Conservation (phyloP, 2,797 vertebrate species). For the Coccyzus lansbergi region DNA sequence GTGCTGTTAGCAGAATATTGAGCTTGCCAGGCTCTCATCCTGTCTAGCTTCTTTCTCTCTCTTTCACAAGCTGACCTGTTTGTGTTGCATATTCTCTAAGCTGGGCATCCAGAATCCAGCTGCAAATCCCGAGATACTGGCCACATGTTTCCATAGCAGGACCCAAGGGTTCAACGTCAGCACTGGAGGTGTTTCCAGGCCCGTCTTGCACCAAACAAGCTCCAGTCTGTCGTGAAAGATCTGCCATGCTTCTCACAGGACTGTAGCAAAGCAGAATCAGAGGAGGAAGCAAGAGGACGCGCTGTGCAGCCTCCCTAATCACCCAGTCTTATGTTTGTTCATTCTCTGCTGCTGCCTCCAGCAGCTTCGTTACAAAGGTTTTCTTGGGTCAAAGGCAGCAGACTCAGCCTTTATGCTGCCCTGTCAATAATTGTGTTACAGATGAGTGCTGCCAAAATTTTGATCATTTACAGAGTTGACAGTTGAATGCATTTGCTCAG, state of each 20-base stretch:
- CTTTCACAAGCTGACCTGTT: background rate
- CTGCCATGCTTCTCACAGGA: background rate
- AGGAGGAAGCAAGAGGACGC: background rate
- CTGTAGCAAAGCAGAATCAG: background rate
- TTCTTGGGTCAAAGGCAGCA: background rate
- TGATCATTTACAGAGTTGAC: background rate
- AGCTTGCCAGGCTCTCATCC: background rate
- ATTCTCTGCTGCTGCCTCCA: background rate
- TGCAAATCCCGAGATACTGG: background rate
- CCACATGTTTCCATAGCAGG: background rate
- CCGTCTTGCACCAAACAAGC: background rate
- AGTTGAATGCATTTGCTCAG: background rate
- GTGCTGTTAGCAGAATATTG: background rate
- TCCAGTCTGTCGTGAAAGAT: background rate
- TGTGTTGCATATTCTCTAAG: background rate
- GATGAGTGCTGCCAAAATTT: background rate
- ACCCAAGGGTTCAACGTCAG: background rate
- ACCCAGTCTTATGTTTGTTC: background rate
- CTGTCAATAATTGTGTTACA: background rate
- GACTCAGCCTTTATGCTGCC: background rate
- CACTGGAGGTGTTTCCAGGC: background rate
- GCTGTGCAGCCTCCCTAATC: background rate
- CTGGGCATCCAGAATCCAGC: background rate
- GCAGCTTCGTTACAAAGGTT: background rate
- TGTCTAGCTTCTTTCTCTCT: background rate